Conservation (phyloP, 2,113 vertebrate genomes). For the Tylochromis polylepis region DNA sequence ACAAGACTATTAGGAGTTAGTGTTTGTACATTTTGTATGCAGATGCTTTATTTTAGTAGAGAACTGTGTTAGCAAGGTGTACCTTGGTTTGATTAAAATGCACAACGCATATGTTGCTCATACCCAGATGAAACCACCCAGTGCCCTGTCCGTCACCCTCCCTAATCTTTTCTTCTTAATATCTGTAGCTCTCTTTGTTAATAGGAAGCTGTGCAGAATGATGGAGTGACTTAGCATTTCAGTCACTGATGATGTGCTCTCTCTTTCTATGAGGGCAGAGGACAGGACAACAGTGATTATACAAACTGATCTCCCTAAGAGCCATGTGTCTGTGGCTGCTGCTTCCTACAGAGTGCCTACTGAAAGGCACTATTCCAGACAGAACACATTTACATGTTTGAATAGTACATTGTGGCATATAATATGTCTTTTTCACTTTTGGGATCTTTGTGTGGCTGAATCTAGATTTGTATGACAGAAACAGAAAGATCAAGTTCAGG, state of each 20-base stretch:
- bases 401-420: background rate
- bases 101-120: background rate
- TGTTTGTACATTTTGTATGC: background rate
- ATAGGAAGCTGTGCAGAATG: background rate
- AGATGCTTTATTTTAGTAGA: background rate
- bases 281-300: background rate
- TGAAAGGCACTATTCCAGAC: background rate
- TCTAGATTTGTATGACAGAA: background rate
- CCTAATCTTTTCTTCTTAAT: background rate
- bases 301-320: background rate
- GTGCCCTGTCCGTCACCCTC: background rate
- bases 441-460: background rate
- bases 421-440: background rate
- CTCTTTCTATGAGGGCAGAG: background rate
- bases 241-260: background rate
- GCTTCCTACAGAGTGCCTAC: background rate
- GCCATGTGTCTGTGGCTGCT: background rate
- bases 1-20: background rate
- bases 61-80: background rate
- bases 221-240: background rate
- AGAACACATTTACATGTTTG: background rate
- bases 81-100: background rate
- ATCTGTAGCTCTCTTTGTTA: background rate
- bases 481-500: background rate
- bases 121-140: background rate